phyloP scores from a whole-genome alignment of 1,140 invertebrate species.

The Hydropsyche tenuis region DNA sequence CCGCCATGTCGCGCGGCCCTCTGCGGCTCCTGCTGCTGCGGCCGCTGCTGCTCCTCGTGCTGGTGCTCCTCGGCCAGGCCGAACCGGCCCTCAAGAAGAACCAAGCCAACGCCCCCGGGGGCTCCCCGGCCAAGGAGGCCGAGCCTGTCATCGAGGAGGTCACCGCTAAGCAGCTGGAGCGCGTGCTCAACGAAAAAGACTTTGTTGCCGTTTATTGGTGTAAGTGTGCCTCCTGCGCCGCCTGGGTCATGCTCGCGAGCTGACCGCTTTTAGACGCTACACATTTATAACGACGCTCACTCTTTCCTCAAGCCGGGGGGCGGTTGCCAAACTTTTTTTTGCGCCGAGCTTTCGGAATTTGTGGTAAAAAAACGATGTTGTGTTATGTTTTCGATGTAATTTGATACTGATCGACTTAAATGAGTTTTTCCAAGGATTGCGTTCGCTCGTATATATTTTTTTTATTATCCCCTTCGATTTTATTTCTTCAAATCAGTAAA shows the following conservation, averaged over 20 bases:
- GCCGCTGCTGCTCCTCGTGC: slow-evolving; percentile 58
- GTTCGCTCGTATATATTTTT: no score
- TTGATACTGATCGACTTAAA: no score
- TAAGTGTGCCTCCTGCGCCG: slow-evolving; percentile 71
- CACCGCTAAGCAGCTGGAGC: slow-evolving; percentile 87
- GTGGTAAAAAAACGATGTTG: no score
- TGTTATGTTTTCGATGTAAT: no score
- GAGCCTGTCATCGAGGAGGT: slow-evolving; percentile 90
- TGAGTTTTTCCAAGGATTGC: no score
- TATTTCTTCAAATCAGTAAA: no score
- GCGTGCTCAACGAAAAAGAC: slow-evolving; percentile 86
- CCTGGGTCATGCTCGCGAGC: neutral
- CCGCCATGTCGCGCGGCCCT: slow-evolving; percentile 53
- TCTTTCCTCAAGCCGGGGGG: no score
- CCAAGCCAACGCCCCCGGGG: slow-evolving; percentile 52
- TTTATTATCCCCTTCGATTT: no score
- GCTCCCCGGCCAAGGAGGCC: slow-evolving; percentile 58
- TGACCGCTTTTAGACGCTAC: no score
- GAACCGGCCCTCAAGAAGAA: slow-evolving; percentile 56
- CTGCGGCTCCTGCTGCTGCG: slow-evolving; percentile 63
- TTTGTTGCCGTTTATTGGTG: slow-evolving; percentile 95
- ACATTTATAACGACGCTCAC: no score
- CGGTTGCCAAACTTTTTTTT: no score
- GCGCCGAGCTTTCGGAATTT: no score
- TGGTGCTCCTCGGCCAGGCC: slow-evolving; percentile 53